phyloP scores from a whole-genome alignment of 64 coral and sea anemone genomes.

The Montipora foliosa region DNA sequence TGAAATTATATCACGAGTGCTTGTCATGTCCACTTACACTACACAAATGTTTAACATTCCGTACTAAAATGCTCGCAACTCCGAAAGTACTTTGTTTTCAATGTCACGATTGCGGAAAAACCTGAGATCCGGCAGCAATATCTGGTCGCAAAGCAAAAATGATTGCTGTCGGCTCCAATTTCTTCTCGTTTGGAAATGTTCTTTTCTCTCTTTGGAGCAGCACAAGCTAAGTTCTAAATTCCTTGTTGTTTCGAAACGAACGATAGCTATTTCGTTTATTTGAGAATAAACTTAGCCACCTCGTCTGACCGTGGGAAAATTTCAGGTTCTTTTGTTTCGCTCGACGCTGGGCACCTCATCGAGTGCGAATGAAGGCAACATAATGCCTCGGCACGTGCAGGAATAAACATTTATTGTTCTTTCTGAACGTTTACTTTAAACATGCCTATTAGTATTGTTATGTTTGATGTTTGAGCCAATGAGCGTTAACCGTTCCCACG shows the following conservation, averaged over 20 bases:
- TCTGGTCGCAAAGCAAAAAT: neutral
- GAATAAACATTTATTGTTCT: conserved; percentile 72
- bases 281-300: conserved; percentile 43
- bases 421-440: conserved; percentile 55
- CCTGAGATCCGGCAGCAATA: too few species aligned
- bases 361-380: conserved; percentile 54
- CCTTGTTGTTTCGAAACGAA: conserved; percentile 37
- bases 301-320: conserved; percentile 72
- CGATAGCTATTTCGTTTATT: conserved; percentile 15
- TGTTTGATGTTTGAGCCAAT: conserved; percentile 44
- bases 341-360: conserved; percentile 28
- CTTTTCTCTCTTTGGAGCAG: neutral
- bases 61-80: neutral
- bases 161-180: neutral
- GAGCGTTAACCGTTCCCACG: conserved; percentile 70
- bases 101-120: too few species aligned
- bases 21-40: neutral
- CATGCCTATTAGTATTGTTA: conserved; percentile 63
- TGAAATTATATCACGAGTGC: neutral
- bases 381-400: conserved; percentile 73
- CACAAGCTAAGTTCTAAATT: neutral
- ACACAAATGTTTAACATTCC: neutral
- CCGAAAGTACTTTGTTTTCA: too few species aligned
- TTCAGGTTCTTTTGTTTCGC: conserved; percentile 58
- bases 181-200: too few species aligned